Percentiles rank a stretch among this genome's conserved stretches.
Evolutionary conservation across 2,888 invertebrate genomes (phyloP).

Genomic region (Lasioglossum malachurum): DNA sequence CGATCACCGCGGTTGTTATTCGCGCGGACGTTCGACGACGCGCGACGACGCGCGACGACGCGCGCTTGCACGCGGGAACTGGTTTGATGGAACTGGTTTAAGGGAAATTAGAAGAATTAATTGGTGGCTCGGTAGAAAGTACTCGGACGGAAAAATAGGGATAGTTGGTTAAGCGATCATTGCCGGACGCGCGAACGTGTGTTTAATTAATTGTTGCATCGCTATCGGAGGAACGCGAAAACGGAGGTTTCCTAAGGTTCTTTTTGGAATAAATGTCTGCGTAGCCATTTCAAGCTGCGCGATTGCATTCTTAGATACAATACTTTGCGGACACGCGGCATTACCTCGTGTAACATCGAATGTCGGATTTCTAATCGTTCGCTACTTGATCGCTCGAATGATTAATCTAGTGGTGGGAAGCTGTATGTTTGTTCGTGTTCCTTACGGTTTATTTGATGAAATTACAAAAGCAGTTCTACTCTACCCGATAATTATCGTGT

Average conservation of each 20-base stretch:
- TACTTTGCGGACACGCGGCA: not conserved
- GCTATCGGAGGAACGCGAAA: not conserved
- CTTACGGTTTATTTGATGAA: not conserved
- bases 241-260: not conserved
- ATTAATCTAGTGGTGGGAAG: not conserved
- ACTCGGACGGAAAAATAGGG: not conserved
- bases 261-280: not conserved
- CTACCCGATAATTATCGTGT: not conserved
- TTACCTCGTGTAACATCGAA: not conserved
- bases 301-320: not conserved
- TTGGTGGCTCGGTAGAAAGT: not conserved
- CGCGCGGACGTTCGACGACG: not conserved
- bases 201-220: constrained; percentile 5
- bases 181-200: not conserved
- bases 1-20: constrained; percentile 31
- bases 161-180: constrained; percentile 1
- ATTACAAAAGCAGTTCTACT: not conserved
- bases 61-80: not conserved
- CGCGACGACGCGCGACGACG: not conserved
- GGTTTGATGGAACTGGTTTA: constrained; percentile 22
- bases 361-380: not conserved
- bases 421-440: not conserved
- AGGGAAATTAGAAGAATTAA: constrained; percentile 23
- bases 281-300: not conserved
- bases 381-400: not conserved